A percentile compares a stretch with the other conserved stretches of the same genome.
Conservation (phyloP, 2,113 vertebrate species). For the Shinisaurus crocodilurus region DNA sequence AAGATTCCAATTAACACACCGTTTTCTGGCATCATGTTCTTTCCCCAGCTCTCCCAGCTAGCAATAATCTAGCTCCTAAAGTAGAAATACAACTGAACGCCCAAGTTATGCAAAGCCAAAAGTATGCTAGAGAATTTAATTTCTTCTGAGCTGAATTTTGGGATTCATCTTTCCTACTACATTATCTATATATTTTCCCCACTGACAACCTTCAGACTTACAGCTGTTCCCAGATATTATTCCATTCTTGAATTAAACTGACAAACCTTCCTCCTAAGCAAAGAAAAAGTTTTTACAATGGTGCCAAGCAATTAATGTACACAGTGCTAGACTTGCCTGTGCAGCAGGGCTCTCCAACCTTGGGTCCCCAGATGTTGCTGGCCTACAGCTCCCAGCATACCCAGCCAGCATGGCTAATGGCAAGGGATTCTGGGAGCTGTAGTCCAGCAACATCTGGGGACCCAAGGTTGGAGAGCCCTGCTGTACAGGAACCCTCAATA, state of each 20-base stretch:
- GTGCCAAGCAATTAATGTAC: not conserved
- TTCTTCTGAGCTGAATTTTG: constrained; percentile 52
- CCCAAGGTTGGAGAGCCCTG: too few relatives aligned
- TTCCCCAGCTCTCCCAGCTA: accelerated
- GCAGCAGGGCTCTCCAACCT: not conserved
- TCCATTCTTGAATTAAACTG: constrained; percentile 65
- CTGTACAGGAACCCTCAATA: too few relatives aligned
- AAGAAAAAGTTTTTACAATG: too few relatives aligned
- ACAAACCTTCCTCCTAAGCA: not conserved
- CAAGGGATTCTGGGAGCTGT: too few relatives aligned
- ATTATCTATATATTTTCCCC: constrained; percentile 25
- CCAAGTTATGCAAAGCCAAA: constrained; percentile 32
- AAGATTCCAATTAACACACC: not conserved
- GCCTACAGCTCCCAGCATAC: too few relatives aligned
- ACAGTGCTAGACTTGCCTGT: not conserved
- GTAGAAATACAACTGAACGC: constrained; percentile 45
- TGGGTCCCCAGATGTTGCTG: too few relatives aligned
- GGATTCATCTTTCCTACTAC: constrained; percentile 45
- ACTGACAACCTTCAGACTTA: constrained; percentile 65
- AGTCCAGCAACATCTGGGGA: too few relatives aligned
- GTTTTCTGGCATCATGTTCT: constrained; percentile 4
- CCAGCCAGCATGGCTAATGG: too few relatives aligned
- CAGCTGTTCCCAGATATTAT: constrained; percentile 56
- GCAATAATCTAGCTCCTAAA: constrained; percentile 41
- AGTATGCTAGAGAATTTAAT: constrained; percentile 34